phyloP scores from a whole-genome alignment of 2,113 vertebrate species.

The Myotis davidii region DNA sequence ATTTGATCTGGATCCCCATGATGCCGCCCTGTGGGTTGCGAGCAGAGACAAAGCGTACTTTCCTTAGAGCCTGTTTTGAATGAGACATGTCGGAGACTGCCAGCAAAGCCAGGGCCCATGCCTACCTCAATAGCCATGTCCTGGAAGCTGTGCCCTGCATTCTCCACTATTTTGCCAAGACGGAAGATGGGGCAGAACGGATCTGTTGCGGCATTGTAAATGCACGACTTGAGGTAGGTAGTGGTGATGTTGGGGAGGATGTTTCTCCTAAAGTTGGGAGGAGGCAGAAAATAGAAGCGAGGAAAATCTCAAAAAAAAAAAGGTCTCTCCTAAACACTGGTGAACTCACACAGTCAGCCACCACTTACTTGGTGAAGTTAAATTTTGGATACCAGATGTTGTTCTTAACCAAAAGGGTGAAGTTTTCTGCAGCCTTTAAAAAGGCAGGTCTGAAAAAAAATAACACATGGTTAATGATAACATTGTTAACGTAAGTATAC shows the following conservation, averaged over 20 bases:
- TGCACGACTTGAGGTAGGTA: slow-evolving; percentile 88
- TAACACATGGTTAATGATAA: background rate
- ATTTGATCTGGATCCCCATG: slow-evolving; percentile 89
- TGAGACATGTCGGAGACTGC: accelerated
- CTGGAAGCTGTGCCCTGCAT: slow-evolving; percentile 90
- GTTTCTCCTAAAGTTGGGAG: slow-evolving; percentile 86
- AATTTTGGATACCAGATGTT: slow-evolving; percentile 94
- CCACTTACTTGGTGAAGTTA: slow-evolving; percentile 90
- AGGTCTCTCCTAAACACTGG: background rate
- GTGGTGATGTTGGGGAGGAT: slow-evolving; percentile 87
- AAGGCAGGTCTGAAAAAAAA: slow-evolving; percentile 86
- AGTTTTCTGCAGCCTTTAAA: slow-evolving; percentile 91
- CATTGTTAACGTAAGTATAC: background rate
- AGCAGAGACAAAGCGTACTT: background rate
- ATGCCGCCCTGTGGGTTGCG: slow-evolving; percentile 87
- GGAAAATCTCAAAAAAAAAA: background rate
- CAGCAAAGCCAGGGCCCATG: background rate
- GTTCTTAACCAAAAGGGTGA: slow-evolving; percentile 95
- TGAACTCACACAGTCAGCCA: accelerated
- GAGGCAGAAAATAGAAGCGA: background rate
- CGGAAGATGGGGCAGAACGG: slow-evolving; percentile 93
- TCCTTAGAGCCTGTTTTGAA: accelerated
- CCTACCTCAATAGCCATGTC: slow-evolving; percentile 91
- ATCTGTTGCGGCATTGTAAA: slow-evolving; percentile 85
- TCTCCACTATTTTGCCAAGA: slow-evolving; percentile 86